A percentile compares a stretch with the other conserved stretches of the same genome.
Evolutionary conservation across 2,888 invertebrate species (phyloP).

Genomic region (Drosophila percnosoma): DNA sequence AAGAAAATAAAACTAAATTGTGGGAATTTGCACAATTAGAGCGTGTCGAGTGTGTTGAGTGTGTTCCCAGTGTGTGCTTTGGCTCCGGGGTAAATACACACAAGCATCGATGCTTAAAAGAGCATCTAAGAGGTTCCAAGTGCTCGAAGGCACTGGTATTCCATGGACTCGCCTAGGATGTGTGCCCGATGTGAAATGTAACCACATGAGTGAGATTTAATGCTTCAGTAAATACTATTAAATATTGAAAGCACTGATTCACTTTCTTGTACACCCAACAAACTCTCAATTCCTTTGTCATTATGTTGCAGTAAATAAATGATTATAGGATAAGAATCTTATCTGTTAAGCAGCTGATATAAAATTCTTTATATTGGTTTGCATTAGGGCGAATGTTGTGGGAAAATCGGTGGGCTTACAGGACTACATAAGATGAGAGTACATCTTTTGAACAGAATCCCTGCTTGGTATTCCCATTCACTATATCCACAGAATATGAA

Average conservation of each 20-base stretch:
- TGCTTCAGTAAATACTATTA: conserved; percentile 15
- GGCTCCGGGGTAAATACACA: conserved; percentile 1
- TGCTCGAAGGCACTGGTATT: conserved; percentile 15
- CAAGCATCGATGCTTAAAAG: conserved; percentile 21
- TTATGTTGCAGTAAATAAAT: not conserved
- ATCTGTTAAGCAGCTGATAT: not conserved
- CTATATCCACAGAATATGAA: not conserved
- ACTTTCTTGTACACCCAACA: not conserved
- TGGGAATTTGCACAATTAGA: conserved; percentile 76
- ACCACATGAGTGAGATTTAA: conserved; percentile 35
- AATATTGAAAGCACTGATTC: conserved; percentile 5
- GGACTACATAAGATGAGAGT: not conserved
- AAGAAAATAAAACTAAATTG: conserved; percentile 40
- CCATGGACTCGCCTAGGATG: conserved; percentile 11
- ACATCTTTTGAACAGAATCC: not conserved
- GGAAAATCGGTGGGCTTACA: not conserved
- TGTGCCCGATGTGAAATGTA: conserved; percentile 3
- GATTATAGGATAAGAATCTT: not conserved
- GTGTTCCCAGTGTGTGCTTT: not conserved
- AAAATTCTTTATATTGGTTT: not conserved
- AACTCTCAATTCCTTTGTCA: not conserved
- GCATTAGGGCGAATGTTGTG: not conserved
- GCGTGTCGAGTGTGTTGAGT: conserved; percentile 45
- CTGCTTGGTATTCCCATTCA: not conserved
- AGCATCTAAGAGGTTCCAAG: conserved; percentile 19